Evolutionary conservation across 2,888 invertebrate species (phyloP).

Genomic region (Tolmerus cingulatus): DNA sequence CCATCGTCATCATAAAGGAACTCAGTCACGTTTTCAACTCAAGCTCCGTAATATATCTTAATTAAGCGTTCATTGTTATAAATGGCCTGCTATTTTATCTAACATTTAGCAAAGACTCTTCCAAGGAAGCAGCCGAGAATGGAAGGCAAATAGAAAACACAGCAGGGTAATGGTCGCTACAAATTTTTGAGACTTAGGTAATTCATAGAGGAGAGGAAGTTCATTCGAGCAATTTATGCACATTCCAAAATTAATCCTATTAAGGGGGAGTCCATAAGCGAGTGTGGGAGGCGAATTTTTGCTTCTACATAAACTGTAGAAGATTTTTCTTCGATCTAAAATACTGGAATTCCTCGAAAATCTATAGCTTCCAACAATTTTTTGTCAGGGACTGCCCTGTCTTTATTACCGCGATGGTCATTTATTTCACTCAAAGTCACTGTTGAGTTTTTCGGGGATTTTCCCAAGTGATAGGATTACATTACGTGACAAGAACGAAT

Average conservation of each 20-base stretch:
- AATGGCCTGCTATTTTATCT: conserved; percentile 40
- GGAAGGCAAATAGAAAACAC: conserved; percentile 30
- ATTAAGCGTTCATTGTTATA: conserved; percentile 44
- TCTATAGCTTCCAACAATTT: background rate
- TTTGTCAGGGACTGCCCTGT: background rate
- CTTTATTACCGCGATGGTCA: background rate
- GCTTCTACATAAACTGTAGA: background rate
- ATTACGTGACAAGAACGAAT: background rate
- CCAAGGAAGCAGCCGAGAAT: background rate
- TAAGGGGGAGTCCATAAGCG: background rate
- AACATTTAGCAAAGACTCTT: conserved; percentile 31
- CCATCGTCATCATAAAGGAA: conserved; percentile 29
- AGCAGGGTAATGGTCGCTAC: conserved; percentile 20
- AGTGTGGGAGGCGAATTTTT: background rate
- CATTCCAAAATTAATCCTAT: conserved; percentile 1
- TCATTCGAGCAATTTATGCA: conserved; percentile 13
- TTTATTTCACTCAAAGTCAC: background rate
- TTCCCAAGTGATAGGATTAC: background rate
- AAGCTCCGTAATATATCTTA: conserved; percentile 42
- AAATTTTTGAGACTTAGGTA: conserved; percentile 21
- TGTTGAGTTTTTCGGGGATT: background rate
- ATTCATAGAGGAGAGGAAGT: background rate
- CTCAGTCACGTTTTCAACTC: conserved; percentile 42
- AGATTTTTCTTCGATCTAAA: background rate
- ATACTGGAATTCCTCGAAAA: background rate